phyloP scores from a whole-genome alignment of 2,888 invertebrate genomes.

The Drosophila nr. perissopoda region DNA sequence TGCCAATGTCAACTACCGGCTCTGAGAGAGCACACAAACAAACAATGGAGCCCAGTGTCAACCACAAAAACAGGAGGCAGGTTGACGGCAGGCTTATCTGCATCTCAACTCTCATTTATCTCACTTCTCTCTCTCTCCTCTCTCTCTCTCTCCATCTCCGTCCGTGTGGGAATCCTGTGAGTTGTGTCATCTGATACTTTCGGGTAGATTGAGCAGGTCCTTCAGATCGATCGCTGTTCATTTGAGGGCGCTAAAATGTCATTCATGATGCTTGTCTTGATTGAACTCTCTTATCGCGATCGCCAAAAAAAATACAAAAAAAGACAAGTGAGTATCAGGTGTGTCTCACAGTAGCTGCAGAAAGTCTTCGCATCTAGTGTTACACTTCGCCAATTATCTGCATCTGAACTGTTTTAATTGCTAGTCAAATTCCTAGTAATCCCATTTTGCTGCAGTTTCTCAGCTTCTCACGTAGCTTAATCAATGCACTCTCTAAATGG shows the following conservation, averaged over 20 bases:
- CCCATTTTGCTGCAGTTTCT: constrained; percentile 2
- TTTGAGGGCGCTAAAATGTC: constrained; percentile 64
- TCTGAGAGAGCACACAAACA: constrained; percentile 10
- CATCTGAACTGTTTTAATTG: constrained; percentile 57
- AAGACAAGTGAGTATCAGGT: constrained; percentile 22
- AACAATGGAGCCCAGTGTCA: constrained; percentile 55
- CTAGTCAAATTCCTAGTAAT: constrained; percentile 54
- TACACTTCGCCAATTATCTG: constrained; percentile 59
- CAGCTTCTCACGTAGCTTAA: constrained; percentile 54
- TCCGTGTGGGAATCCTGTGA: constrained; percentile 51
- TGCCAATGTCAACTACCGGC: constrained; percentile 65
- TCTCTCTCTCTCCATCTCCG: neutral
- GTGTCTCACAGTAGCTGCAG: constrained; percentile 42
- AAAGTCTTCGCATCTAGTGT: constrained; percentile 41
- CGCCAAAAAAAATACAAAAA: neutral
- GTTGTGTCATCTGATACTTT: constrained; percentile 64
- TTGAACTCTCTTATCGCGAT: constrained; percentile 52
- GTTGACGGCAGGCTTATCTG: constrained; percentile 64
- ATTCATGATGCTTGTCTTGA: constrained; percentile 66
- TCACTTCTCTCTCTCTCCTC: constrained; percentile 2
- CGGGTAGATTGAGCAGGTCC: constrained; percentile 54
- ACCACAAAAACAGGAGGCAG: constrained; percentile 53
- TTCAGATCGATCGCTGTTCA: constrained; percentile 34
- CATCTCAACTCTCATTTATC: constrained; percentile 45
- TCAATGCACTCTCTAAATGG: constrained; percentile 20